Evolutionary conservation across 2,888 invertebrate genomes (phyloP).

Genomic region (Leuctra nigra): DNA sequence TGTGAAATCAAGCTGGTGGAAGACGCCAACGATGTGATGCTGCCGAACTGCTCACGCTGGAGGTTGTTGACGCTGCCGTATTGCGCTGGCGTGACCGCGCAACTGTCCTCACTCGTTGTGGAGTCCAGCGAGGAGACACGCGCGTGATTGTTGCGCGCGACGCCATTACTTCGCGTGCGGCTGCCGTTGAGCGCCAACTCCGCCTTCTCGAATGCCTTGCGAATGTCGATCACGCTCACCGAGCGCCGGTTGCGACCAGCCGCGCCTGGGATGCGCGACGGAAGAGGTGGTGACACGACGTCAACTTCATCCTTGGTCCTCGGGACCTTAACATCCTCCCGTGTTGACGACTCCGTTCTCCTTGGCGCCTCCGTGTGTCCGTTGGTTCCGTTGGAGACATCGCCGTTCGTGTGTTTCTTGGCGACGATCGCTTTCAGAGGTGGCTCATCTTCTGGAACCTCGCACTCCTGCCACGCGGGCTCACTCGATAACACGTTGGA

Average conservation of each 20-base stretch:
- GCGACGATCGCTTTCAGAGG: background rate
- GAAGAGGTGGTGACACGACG: background rate
- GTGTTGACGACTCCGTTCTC: too few relatives aligned
- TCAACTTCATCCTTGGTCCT: background rate
- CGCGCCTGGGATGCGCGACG: conserved; percentile 11
- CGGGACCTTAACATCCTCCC: too few relatives aligned
- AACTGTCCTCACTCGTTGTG: conserved; percentile 44
- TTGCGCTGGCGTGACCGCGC: conserved; percentile 33
- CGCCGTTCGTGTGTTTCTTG: too few relatives aligned
- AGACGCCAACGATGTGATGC: conserved; percentile 50
- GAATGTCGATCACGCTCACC: conserved; percentile 50
- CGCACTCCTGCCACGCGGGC: background rate
- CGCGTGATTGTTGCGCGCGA: conserved; percentile 37
- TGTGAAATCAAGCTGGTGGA: conserved; percentile 51
- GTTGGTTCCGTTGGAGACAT: too few relatives aligned
- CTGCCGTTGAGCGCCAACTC: conserved; percentile 33
- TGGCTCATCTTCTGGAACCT: background rate
- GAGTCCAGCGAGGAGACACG: conserved; percentile 50
- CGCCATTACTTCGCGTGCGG: conserved; percentile 26
- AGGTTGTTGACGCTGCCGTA: conserved; percentile 38
- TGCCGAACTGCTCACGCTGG: conserved; percentile 45
- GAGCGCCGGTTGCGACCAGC: conserved; percentile 33
- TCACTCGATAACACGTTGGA: background rate
- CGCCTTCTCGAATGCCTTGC: conserved; percentile 50
- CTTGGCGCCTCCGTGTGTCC: too few relatives aligned